Conservation (phyloP, 2,888 invertebrate species). For the Notodonta ziczac region DNA sequence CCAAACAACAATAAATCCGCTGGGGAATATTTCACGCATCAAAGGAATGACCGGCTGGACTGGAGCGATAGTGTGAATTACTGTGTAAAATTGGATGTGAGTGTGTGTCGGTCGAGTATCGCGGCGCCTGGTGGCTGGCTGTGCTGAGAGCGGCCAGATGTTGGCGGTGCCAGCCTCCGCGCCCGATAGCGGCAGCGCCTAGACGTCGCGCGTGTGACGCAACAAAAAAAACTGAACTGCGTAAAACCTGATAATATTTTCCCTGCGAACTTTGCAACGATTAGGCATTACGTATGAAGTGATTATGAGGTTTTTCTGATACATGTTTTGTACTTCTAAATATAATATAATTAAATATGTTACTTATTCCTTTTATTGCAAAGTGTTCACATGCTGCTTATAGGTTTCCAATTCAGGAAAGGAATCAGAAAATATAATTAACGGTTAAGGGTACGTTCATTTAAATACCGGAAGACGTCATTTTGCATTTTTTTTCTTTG, state of each 20-base stretch:
- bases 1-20: background rate
- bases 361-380: no score
- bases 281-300: background rate
- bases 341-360: no score
- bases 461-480: no score
- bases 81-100: constrained; percentile 41
- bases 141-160: constrained; percentile 55
- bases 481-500: no score
- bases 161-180: constrained; percentile 69
- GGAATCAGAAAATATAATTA: no score
- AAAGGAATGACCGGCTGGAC: background rate
- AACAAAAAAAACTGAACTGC: constrained; percentile 29
- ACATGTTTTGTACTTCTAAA: no score
- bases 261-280: constrained; percentile 8
- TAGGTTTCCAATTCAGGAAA: no score
- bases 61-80: constrained; percentile 3
- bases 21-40: constrained; percentile 2
- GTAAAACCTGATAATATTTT: constrained; percentile 33
- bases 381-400: no score
- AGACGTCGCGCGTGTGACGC: constrained; percentile 30
- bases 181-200: constrained; percentile 36
- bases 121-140: constrained; percentile 18
- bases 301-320: background rate
- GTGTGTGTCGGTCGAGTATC: constrained; percentile 13
- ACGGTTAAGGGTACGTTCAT: no score